These are phyloP conservation scores for Pipistrellus kuhlii DNA, from an alignment of 2,797 vertebrate species.

Conservation along the genomic window DNA sequence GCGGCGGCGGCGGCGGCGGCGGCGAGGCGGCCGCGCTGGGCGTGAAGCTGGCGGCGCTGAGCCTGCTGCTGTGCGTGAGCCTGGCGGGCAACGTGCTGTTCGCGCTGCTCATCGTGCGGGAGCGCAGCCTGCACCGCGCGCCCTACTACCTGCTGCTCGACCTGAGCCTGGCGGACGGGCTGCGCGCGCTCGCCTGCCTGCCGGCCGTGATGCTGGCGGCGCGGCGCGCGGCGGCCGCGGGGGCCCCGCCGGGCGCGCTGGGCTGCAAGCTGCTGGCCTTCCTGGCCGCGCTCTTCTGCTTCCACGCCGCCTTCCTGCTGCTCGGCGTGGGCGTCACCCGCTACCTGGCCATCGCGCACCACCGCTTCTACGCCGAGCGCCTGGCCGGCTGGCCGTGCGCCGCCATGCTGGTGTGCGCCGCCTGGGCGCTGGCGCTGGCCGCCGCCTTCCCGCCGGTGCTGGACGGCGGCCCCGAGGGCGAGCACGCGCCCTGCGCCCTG, in stretches of 20 bases:
- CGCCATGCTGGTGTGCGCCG: slow-evolving; percentile 94
- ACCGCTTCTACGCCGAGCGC: slow-evolving; percentile 96
- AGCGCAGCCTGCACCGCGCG: slow-evolving; percentile 93
- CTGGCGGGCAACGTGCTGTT: slow-evolving; percentile 94
- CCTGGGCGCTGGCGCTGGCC: slow-evolving; percentile 96
- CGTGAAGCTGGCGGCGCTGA: slow-evolving; percentile 94
- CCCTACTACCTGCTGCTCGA: slow-evolving; percentile 97
- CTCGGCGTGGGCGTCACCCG: slow-evolving; percentile 97
- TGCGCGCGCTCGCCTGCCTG: slow-evolving; percentile 95
- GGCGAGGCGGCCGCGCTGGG: slow-evolving; percentile 91
- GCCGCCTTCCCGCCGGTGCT: slow-evolving; percentile 97
- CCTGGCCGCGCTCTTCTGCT: slow-evolving; percentile 95
- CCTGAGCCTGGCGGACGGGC: slow-evolving; percentile 94
- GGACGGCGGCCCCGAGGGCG: slow-evolving; percentile 95
- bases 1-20: slow-evolving; percentile 81
- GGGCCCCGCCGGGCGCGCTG: slow-evolving; percentile 91
- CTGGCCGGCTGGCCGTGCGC: slow-evolving; percentile 96
- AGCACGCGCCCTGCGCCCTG: slow-evolving; percentile 96
- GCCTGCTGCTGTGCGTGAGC: slow-evolving; percentile 93
- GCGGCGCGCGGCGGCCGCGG: slow-evolving; percentile 90
- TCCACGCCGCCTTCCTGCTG: slow-evolving; percentile 97
- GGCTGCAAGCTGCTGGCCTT: slow-evolving; percentile 96
- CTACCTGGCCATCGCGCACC: slow-evolving; percentile 98
- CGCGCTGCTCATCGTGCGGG: slow-evolving; percentile 94
- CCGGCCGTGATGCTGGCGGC: slow-evolving; percentile 96